A percentile compares a stretch with the other conserved stretches of the same genome.
Evolutionary conservation across 2,888 invertebrate species (phyloP).

Genomic region (Drosophila cognata): DNA sequence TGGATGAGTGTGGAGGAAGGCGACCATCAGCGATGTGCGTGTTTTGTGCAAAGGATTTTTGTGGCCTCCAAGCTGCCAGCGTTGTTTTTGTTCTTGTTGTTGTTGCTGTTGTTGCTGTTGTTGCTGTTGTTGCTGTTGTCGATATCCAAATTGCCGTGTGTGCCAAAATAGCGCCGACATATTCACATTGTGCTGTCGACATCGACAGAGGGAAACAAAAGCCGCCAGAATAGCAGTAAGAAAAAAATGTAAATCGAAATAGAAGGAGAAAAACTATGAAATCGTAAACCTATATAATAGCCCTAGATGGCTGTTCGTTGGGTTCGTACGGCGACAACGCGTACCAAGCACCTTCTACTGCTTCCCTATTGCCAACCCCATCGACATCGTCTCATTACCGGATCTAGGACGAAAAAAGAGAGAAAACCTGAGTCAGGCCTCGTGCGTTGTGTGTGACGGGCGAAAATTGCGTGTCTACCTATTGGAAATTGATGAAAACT

Average conservation of each 20-base stretch:
- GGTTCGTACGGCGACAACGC: constrained; percentile 63
- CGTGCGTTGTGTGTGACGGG: constrained; percentile 46
- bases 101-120: constrained; percentile 9
- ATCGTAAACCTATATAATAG: constrained; percentile 62
- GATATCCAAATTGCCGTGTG: constrained; percentile 61
- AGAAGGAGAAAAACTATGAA: constrained; percentile 51
- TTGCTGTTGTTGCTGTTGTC: constrained; percentile 29
- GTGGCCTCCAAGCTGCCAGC: constrained; percentile 48
- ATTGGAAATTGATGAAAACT: constrained; percentile 56
- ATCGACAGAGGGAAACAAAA: constrained; percentile 34
- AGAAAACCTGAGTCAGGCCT: constrained; percentile 8
- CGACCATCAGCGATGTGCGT: constrained; percentile 51
- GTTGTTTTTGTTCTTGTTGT: constrained; percentile 7
- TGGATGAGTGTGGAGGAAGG: not conserved
- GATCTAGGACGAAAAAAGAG: constrained; percentile 8
- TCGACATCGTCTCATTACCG: constrained; percentile 57
- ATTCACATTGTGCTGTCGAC: constrained; percentile 55
- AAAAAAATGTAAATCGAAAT: constrained; percentile 18
- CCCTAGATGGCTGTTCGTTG: constrained; percentile 37
- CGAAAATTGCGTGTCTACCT: constrained; percentile 69
- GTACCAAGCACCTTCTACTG: constrained; percentile 69
- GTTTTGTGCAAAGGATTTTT: constrained; percentile 60
- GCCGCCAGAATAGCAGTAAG: constrained; percentile 29
- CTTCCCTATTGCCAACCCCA: not conserved
- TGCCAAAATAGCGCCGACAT: constrained; percentile 59